Percentiles rank a stretch among this genome's conserved stretches.
phyloP scores from a whole-genome alignment of 2,888 invertebrate genomes.

The Argyresthia albistria region DNA sequence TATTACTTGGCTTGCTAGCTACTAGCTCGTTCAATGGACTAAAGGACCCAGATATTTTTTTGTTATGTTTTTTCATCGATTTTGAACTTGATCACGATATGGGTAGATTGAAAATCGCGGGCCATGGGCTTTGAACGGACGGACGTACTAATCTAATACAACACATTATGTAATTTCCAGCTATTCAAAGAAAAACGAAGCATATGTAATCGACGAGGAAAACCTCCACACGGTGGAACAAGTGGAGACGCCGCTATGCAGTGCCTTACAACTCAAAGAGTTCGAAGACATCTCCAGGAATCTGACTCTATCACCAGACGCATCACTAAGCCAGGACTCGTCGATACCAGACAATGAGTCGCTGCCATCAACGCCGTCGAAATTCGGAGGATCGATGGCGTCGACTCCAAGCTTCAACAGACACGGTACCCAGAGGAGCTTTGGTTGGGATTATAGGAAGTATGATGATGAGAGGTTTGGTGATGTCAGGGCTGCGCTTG shows the following conservation, averaged over 20 bases:
- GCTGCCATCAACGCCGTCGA: constrained; percentile 20
- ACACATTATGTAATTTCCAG: too few species aligned
- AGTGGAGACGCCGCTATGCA: constrained; percentile 83
- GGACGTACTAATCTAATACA: too few species aligned
- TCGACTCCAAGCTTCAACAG: constrained; percentile 36
- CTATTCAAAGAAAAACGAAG: constrained; percentile 69
- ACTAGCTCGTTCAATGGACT: too few species aligned
- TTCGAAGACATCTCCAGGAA: constrained; percentile 38
- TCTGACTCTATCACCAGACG: constrained; percentile 30
- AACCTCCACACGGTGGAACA: constrained; percentile 77
- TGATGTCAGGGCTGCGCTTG: neutral
- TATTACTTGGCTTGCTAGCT: too few species aligned
- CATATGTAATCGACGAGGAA: constrained; percentile 75
- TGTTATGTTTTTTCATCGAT: too few species aligned
- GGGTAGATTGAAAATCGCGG: too few species aligned
- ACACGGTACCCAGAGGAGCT: constrained; percentile 41
- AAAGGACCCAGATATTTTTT: too few species aligned
- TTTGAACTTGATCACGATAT: too few species aligned
- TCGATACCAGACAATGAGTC: constrained; percentile 21
- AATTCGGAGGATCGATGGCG: constrained; percentile 28
- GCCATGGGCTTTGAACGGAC: too few species aligned
- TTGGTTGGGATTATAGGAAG: constrained; percentile 49
- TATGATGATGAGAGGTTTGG: constrained; percentile 21
- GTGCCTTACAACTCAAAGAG: constrained; percentile 77
- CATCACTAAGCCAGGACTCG: constrained; percentile 35